Conservation (phyloP, 2,888 invertebrate species). For the Drosophila paranaensis region DNA sequence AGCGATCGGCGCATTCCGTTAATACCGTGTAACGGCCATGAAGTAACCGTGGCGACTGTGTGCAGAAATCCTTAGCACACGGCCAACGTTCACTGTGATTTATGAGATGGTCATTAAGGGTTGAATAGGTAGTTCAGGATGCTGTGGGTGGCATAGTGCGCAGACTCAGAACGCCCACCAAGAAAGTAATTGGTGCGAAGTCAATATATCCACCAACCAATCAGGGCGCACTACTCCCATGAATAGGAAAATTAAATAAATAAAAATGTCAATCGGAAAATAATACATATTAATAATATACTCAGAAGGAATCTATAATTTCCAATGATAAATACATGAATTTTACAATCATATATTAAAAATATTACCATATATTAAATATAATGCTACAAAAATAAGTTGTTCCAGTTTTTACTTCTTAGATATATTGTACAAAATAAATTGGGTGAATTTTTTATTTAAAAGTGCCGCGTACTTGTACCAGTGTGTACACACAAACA, state of each 20-base stretch:
- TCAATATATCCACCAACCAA: conserved; percentile 29
- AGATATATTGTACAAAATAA: no score
- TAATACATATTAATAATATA: neutral
- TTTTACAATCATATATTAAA: neutral
- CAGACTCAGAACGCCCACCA: conserved; percentile 68
- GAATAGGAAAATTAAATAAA: neutral
- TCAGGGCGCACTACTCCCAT: conserved; percentile 5
- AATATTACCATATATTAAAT: neutral
- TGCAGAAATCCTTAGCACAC: conserved; percentile 27
- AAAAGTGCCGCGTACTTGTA: conserved; percentile 7
- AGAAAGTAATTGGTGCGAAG: conserved; percentile 49
- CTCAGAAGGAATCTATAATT: neutral
- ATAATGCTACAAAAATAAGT: neutral
- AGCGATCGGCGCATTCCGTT: conserved; percentile 60
- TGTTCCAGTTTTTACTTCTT: neutral
- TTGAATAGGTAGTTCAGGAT: conserved; percentile 47
- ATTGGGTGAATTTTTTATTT: neutral
- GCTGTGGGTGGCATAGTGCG: conserved; percentile 61
- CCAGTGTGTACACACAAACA: conserved; percentile 21
- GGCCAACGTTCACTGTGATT: conserved; percentile 29
- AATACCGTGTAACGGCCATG: conserved; percentile 55
- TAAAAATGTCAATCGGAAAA: neutral
- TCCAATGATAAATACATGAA: neutral
- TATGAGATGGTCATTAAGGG: conserved; percentile 46
- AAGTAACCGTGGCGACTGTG: conserved; percentile 68